Percentiles rank a stretch among this genome's conserved stretches.
phyloP scores from a whole-genome alignment of 2,113 vertebrate species.

The Salvelinus sp. region DNA sequence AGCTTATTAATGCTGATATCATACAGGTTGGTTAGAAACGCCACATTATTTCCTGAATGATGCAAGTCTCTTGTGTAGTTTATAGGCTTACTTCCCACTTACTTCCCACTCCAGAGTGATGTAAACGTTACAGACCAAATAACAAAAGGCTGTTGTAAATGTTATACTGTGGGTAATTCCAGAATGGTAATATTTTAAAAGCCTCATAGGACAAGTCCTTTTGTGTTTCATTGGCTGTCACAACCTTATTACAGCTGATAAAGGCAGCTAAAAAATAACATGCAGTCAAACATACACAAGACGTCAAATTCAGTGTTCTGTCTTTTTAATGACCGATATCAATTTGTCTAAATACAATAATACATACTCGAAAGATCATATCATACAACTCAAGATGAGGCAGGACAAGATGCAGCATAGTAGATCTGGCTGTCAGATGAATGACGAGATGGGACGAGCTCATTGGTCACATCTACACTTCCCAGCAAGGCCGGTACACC shows the following conservation, averaged over 20 bases:
- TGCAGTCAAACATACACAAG: slow-evolving; percentile 28
- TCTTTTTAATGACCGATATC: slow-evolving; percentile 56
- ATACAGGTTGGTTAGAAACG: neutral
- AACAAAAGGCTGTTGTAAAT: neutral
- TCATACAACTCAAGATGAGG: slow-evolving; percentile 14
- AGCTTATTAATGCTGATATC: too few relatives aligned
- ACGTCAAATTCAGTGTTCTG: slow-evolving; percentile 2
- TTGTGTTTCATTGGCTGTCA: neutral
- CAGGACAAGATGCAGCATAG: neutral
- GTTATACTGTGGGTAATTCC: neutral
- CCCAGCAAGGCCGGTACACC: slow-evolving; percentile 80
- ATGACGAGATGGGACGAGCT: neutral
- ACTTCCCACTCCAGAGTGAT: neutral
- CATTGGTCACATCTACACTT: slow-evolving; percentile 58
- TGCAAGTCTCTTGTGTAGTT: neutral
- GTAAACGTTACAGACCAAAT: neutral
- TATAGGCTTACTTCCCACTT: neutral
- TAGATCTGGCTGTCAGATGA: neutral
- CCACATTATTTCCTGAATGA: neutral
- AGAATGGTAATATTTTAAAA: neutral
- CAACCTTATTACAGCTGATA: neutral
- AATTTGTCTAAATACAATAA: slow-evolving; percentile 23
- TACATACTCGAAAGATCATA: slow-evolving; percentile 27
- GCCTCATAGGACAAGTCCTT: neutral
- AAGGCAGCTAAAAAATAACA: neutral